Evolutionary conservation across 1,140 invertebrate genomes (phyloP), one percentile per base, ranked within the genome.

Genomic region (Brachionus asplanchnoidis): DNA sequence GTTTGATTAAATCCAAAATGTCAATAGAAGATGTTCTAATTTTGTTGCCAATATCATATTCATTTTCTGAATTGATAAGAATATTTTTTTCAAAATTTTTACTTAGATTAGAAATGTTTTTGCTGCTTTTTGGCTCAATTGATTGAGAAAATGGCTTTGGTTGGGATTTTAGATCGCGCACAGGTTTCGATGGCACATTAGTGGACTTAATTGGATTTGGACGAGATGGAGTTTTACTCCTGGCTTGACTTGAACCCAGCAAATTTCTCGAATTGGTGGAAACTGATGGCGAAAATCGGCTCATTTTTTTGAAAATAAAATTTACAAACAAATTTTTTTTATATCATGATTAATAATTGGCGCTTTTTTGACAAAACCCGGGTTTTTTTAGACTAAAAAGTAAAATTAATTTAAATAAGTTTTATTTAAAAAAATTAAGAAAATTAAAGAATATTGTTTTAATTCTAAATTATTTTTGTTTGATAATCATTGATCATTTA

Each of bases 1-100:
- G 92, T 20, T 75, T 75, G 40, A 75, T 75, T 11, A 75, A 17
- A 46, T 75, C 70, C 32, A 75, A 42, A 42, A 75, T 42, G 17
- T 75, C 70, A 42, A 40, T 28, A n/a, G 66, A 20, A 9, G 53
- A 23, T 20, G n/a, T 3, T 60, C 17, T 60, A 17, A 60, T 23
- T 60, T 60, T 60, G 53, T 26, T 60, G 6, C 53, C 53, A 8
- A 23, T 60, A 20, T 60, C 53, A 60, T 20, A 17, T 26, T 60
- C n/a, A 23, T 20, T 60, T n/a, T 46, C 44, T 46, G 44, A 46
- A 46, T 46, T 46, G 44, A 46, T 46, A 14, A 46, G 14, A 46
- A 46, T 11, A 46, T 46, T 46, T 46, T 46, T 46, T 60, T 60
- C 53, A 60, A 60, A 60, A 20, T 60, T 17, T 60, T 60, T 60